Evolutionary conservation across 2,797 vertebrate genomes (phyloP).

Genomic region (Acridotheres tristis): DNA sequence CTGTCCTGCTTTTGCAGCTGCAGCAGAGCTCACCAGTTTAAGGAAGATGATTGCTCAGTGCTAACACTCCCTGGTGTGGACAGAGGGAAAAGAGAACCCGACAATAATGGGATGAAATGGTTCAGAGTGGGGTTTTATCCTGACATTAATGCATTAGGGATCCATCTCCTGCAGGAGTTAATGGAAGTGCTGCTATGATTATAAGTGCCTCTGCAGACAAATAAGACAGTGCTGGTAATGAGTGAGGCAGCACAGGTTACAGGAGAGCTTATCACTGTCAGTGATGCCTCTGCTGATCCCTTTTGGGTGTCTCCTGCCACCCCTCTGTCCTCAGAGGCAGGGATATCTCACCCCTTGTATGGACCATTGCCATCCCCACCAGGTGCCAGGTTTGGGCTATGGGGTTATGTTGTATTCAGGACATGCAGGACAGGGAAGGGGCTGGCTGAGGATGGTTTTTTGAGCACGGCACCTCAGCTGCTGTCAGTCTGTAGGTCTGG

Average conservation of each 20-base stretch:
- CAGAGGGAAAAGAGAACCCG: not conserved
- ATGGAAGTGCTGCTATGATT: not conserved
- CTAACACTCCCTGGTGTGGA: rapidly evolving
- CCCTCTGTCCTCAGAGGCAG: not conserved
- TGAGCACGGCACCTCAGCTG: not conserved
- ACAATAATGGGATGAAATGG: not conserved
- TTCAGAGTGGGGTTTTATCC: not conserved
- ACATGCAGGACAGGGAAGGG: rapidly evolving
- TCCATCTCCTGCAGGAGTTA: not conserved
- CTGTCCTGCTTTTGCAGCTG: not conserved
- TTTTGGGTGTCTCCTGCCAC: not conserved
- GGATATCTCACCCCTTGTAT: not conserved
- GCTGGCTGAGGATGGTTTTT: not conserved
- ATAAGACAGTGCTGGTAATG: not conserved
- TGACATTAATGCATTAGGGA: slow-evolving; percentile 1
- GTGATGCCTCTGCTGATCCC: not conserved
- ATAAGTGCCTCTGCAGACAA: not conserved
- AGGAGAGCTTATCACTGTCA: not conserved
- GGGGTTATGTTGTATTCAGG: not conserved
- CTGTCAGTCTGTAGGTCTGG: not conserved
- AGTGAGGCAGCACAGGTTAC: not conserved
- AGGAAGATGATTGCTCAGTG: not conserved
- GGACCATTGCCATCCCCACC: not conserved
- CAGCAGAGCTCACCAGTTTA: rapidly evolving
- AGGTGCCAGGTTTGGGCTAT: rapidly evolving